These are phyloP conservation scores for Cebus imitator DNA, from an alignment of 2,113 vertebrate species.

Conservation along the genomic window DNA sequence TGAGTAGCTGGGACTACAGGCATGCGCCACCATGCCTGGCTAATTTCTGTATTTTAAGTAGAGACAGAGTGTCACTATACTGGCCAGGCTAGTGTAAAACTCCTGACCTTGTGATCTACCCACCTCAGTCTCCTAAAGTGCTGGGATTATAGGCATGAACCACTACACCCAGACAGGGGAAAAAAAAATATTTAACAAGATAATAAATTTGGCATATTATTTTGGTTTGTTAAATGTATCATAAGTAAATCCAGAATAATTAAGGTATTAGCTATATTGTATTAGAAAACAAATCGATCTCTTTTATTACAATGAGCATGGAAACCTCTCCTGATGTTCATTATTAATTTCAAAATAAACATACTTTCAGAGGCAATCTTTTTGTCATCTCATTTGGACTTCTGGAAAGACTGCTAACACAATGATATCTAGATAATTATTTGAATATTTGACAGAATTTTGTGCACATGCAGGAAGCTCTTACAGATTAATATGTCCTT, in stretches of 20 bases:
- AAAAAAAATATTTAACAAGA: background rate
- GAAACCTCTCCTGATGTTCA: background rate
- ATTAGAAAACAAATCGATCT: background rate
- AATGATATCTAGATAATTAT: background rate
- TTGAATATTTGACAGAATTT: conserved; percentile 44
- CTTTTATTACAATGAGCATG: background rate
- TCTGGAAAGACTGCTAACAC: background rate
- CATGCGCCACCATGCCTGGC: no score
- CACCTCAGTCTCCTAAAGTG: no score
- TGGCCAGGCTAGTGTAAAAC: no score
- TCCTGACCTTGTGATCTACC: no score
- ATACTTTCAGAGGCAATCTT: background rate
- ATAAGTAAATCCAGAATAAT: conserved; percentile 43
- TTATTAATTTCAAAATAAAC: conserved; percentile 43
- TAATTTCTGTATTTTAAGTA: no score
- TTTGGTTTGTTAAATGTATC: background rate
- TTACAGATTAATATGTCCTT: background rate
- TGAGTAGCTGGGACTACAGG: no score
- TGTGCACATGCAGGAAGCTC: background rate
- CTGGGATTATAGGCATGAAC: no score
- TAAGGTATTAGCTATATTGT: conserved; percentile 32
- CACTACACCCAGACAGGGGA: no score
- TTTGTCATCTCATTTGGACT: background rate
- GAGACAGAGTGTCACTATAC: no score
- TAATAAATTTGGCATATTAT: background rate